Conservation (phyloP, 2,888 invertebrate species). For the Leptothorax acervorum region DNA sequence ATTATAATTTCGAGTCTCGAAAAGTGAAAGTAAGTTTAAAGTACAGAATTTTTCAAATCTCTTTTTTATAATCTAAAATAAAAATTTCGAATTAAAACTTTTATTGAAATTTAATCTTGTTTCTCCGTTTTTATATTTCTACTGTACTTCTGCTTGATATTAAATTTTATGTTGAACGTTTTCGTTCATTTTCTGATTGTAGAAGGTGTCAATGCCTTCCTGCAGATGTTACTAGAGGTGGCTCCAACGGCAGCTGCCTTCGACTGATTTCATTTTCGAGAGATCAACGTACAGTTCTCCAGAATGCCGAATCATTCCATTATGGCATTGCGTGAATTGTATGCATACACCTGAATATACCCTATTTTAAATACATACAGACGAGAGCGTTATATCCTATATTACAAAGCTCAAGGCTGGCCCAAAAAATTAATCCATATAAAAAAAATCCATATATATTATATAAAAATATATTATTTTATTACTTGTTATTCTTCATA, state of each 20-base stretch:
- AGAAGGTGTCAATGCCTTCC: slow-evolving; percentile 96
- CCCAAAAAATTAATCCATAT: slow-evolving; percentile 70
- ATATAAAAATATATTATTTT: slow-evolving; percentile 82
- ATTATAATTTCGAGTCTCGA: background rate
- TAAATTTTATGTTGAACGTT: slow-evolving; percentile 14
- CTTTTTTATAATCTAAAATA: background rate
- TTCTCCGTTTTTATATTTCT: background rate
- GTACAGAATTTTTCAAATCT: background rate
- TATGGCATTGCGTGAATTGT: slow-evolving; percentile 77
- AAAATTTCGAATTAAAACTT: slow-evolving; percentile 6
- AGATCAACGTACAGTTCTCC: slow-evolving; percentile 65
- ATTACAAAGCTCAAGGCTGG: slow-evolving; percentile 72
- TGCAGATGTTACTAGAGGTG: slow-evolving; percentile 96
- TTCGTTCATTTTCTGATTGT: slow-evolving; percentile 80
- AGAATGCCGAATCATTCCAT: slow-evolving; percentile 82
- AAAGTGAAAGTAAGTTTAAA: slow-evolving; percentile 1
- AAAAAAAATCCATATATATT: slow-evolving; percentile 77
- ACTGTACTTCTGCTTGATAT: background rate
- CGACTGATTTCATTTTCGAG: slow-evolving; percentile 76
- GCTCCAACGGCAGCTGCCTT: slow-evolving; percentile 94
- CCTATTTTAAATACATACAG: slow-evolving; percentile 73
- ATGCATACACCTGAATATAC: slow-evolving; percentile 64
- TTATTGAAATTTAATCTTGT: background rate
- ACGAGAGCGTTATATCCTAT: slow-evolving; percentile 67
- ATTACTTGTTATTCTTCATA: slow-evolving; percentile 82